Evolutionary conservation across 2,888 invertebrate species (phyloP), one percentile per base, ranked within the genome.

Genomic region (Netelia virgata): DNA sequence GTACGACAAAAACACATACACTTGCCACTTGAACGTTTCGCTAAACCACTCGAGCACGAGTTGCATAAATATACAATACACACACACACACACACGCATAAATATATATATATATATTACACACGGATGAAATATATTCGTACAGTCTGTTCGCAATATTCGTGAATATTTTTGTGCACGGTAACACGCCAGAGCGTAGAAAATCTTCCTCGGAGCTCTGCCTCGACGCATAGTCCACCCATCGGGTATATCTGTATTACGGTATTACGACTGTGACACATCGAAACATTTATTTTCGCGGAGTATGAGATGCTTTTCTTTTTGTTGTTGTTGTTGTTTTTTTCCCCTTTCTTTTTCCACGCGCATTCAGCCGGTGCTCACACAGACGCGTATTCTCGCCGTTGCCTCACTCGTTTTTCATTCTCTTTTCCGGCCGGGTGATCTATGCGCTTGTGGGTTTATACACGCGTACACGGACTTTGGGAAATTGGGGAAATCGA

Each of bases 111-210:
- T 61, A 55, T 63, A 41, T 64, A 14, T 64, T 64, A 10, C 41
- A 41, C 47, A 68, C 47, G 53, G 18, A 53, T 61, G 70, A 69
- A 69, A 81, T 55, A 70, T 82, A 82, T 82, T 82, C 69, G 16
- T 57, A 28, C 63, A 70, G 81, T 75, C 61, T 75, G 75, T 57
- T 82, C 64, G 64, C 61, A 75, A 70, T 75, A 70, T 82, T 64
- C 64, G 61, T 57, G 82, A 82, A 73, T 87, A 85, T 89, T 89
- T 88, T 87, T 87, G 86, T 77, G 78, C 84, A 81, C 55, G 72
- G 53, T 70, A 28, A 47, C 50, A 36, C 20, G 20, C 14, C 18
- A 63, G n/a, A 64, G 41, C 14, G 61, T 14, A 41, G 41, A 64
- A 64, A 64, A 41, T 61, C 14, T 76, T 36, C 43, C 53, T 41